These are phyloP conservation scores for Allacma fusca DNA, from an alignment of 2,888 invertebrate species.

Conservation along the genomic window DNA sequence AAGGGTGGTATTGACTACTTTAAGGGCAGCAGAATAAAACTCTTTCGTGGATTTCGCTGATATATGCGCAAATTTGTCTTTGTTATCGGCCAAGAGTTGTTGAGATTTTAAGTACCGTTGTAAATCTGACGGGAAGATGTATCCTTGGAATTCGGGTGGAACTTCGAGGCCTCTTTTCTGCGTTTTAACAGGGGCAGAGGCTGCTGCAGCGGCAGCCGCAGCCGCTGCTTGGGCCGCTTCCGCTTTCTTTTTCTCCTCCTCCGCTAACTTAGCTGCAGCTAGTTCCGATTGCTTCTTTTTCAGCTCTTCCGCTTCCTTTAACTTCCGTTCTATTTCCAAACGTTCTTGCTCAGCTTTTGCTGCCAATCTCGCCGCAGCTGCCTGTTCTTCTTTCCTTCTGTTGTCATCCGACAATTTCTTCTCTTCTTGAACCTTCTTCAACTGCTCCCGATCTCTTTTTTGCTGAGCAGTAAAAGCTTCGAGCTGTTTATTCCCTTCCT, in stretches of 20 bases:
- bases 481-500: conserved; percentile 27
- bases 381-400: conserved; percentile 19
- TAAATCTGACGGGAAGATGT: conserved; percentile 51
- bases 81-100: conserved; percentile 48
- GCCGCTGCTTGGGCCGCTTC: conserved; percentile 25
- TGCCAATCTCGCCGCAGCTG: conserved; percentile 18
- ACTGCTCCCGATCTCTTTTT: conserved; percentile 25
- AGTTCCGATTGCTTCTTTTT: conserved; percentile 30
- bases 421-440: conserved; percentile 1
- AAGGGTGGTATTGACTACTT: conserved; percentile 58
- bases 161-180: conserved; percentile 33
- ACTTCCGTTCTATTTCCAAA: neutral
- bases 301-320: conserved; percentile 21
- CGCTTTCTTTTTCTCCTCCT: conserved; percentile 33
- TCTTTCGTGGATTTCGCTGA: conserved; percentile 48
- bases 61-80: conserved; percentile 51
- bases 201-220: neutral
- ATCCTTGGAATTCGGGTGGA: conserved; percentile 51
- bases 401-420: neutral
- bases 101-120: conserved; percentile 50
- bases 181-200: neutral
- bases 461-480: conserved; percentile 21
- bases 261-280: neutral
- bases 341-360: conserved; percentile 21
- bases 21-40: conserved; percentile 56